Percentiles rank a stretch among this genome's conserved stretches.
Conservation (phyloP, 2,113 vertebrate species). For the Pteruthius melanotis region DNA sequence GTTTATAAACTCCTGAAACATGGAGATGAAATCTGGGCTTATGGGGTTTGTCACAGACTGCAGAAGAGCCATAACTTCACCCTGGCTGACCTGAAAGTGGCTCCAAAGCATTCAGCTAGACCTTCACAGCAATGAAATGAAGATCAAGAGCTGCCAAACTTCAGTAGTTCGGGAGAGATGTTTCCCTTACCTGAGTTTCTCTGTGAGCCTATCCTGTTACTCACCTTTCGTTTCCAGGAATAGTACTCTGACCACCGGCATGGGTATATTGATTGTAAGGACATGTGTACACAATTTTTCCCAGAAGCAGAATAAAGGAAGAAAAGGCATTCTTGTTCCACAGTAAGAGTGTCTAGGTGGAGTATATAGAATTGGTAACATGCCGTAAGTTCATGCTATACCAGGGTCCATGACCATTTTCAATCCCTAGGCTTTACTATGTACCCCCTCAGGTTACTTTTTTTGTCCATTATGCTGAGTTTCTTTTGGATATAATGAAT, state of each 20-base stretch:
- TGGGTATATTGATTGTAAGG: neutral
- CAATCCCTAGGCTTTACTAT: neutral
- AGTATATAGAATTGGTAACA: neutral
- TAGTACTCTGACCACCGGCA: neutral
- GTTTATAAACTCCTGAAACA: neutral
- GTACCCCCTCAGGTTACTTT: neutral
- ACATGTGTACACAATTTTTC: neutral
- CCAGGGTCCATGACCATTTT: neutral
- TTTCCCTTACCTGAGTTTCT: neutral
- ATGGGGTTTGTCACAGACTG: neutral
- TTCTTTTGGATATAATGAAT: neutral
- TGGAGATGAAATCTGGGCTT: slow-evolving; percentile 8
- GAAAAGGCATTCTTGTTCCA: neutral
- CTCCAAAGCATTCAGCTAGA: neutral
- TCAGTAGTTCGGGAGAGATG: neutral
- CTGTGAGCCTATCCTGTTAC: neutral
- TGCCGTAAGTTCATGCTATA: neutral
- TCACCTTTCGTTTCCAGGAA: neutral
- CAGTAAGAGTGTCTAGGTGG: neutral
- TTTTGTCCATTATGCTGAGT: neutral
- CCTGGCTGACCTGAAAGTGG: neutral
- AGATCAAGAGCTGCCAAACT: accelerated
- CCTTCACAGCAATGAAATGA: neutral
- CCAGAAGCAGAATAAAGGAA: neutral
- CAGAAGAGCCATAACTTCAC: neutral